Evolutionary conservation across 2,888 invertebrate species (phyloP).

Genomic region (Yponomeuta plumbellus): DNA sequence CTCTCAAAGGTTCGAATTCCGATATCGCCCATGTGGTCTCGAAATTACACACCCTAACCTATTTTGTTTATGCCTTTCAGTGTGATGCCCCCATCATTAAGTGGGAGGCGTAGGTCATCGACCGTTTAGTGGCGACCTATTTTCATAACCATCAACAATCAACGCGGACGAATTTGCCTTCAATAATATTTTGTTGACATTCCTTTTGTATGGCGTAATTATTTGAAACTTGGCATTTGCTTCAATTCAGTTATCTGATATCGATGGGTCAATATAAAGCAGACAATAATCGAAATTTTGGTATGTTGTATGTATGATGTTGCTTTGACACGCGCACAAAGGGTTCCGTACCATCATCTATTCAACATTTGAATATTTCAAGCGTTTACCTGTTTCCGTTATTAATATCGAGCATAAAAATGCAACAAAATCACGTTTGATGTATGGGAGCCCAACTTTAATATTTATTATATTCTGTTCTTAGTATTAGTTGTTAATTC

Average conservation of each 20-base stretch:
- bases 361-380: too few species aligned
- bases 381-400: too few species aligned
- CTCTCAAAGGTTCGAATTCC: not conserved
- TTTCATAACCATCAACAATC: slow-evolving; percentile 58
- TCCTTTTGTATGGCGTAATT: slow-evolving; percentile 16
- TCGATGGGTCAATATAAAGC: not conserved
- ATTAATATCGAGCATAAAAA: too few species aligned
- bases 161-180: slow-evolving; percentile 50
- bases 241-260: not conserved
- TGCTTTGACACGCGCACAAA: too few species aligned
- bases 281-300: too few species aligned
- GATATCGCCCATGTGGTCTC: not conserved
- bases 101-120: slow-evolving; percentile 45
- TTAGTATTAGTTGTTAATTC: too few species aligned
- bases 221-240: slow-evolving; percentile 18
- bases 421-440: too few species aligned
- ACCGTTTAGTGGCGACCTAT: slow-evolving; percentile 52
- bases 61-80: slow-evolving; percentile 10
- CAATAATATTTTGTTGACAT: slow-evolving; percentile 41
- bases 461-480: too few species aligned
- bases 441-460: too few species aligned
- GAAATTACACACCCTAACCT: not conserved
- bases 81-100: slow-evolving; percentile 11
- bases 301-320: too few species aligned
- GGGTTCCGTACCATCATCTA: too few species aligned